Conservation (phyloP, 35 echinoderm and acorn worm genomes). For the Amphiura filiformis region DNA sequence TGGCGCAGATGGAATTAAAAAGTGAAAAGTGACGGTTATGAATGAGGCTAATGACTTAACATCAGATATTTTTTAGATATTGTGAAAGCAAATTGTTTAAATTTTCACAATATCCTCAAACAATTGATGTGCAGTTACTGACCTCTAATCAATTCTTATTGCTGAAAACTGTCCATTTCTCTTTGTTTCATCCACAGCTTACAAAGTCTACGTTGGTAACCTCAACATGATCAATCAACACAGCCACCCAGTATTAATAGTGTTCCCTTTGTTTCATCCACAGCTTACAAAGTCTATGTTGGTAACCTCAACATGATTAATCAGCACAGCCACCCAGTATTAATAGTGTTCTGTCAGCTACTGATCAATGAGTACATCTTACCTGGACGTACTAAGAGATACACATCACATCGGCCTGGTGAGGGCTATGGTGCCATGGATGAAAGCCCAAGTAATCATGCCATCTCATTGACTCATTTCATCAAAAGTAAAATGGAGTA, state of each 20-base stretch:
- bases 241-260: slow-evolving; percentile 22
- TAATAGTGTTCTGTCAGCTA: slow-evolving; percentile 25
- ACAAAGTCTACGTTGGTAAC: slow-evolving; percentile 22
- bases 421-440: neutral
- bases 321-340: slow-evolving; percentile 20
- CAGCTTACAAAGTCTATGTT: slow-evolving; percentile 19
- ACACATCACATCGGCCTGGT: neutral
- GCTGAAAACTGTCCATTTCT: too few species aligned
- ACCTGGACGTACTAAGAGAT: neutral
- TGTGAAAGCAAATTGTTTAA: too few species aligned
- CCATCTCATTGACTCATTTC: neutral
- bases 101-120: too few species aligned
- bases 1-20: too few species aligned
- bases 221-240: slow-evolving; percentile 18
- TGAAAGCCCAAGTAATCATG: neutral
- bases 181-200: neutral
- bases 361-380: slow-evolving; percentile 10
- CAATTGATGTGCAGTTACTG: too few species aligned
- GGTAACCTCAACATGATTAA: slow-evolving; percentile 26
- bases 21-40: too few species aligned
- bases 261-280: neutral
- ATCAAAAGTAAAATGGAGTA: neutral
- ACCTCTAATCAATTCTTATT: too few species aligned
- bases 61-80: too few species aligned
- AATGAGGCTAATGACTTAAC: too few species aligned